A percentile compares a stretch with the other conserved stretches of the same genome.
These are phyloP conservation scores for Cheumatopsyche charites DNA, from an alignment of 1,140 invertebrate genomes.

Conservation along the genomic window DNA sequence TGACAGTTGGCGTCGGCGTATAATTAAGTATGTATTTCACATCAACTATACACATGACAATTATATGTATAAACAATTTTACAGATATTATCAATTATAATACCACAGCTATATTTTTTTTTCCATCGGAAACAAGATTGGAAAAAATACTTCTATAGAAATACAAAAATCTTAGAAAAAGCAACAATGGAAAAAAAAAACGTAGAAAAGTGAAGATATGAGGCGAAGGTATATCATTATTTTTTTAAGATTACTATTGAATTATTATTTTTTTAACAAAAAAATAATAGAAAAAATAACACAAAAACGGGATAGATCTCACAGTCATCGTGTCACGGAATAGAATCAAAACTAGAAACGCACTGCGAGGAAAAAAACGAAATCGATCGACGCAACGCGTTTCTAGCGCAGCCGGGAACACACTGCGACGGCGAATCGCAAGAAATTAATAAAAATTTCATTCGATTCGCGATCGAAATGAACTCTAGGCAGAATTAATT, in stretches of 20 bases:
- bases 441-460: no score
- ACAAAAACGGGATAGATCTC: conserved; percentile 17
- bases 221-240: conserved; percentile 12
- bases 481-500: no score
- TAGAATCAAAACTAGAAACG: neutral
- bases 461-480: no score
- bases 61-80: conserved; percentile 20
- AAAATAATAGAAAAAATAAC: neutral
- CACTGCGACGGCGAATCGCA: no score
- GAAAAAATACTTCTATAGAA: no score
- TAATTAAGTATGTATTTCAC: conserved; percentile 24
- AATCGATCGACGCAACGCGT: no score
- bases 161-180: no score
- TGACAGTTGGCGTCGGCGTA: neutral
- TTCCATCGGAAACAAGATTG: no score
- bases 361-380: no score
- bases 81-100: conserved; percentile 14
- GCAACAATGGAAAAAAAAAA: neutral
- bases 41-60: conserved; percentile 28
- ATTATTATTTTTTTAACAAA: conserved; percentile 4
- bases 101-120: no score
- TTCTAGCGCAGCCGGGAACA: no score
- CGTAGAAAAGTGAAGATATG: conserved; percentile 17
- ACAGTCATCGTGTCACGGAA: conserved; percentile 6
- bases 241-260: neutral